A percentile compares a stretch with the other conserved stretches of the same genome.
Conservation (phyloP, 1,140 invertebrate genomes). For the Macrotrachela quadricornifera region DNA sequence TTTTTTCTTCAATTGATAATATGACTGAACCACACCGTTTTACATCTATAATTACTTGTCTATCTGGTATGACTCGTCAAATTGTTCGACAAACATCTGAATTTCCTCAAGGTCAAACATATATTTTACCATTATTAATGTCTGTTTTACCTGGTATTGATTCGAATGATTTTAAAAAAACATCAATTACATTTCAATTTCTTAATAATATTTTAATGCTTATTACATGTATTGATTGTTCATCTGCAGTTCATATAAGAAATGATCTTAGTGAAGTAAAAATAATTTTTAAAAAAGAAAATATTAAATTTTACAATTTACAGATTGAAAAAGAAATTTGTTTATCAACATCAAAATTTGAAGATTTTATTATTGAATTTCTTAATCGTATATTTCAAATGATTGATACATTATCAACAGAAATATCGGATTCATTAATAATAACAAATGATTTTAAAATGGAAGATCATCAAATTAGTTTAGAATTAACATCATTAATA, state of each 20-base stretch:
- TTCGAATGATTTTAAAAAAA: constrained; percentile 66
- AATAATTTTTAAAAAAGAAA: no score
- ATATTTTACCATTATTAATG: constrained; percentile 57
- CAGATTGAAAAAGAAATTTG: constrained; percentile 49
- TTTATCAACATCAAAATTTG: constrained; percentile 55
- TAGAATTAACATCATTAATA: no score
- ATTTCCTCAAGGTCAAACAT: constrained; percentile 51
- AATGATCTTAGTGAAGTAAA: constrained; percentile 43
- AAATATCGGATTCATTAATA: not conserved
- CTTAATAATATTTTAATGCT: constrained; percentile 50
- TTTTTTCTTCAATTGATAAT: constrained; percentile 39
- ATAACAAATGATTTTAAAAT: no score
- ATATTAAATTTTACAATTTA: no score
- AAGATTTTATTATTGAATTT: constrained; percentile 67
- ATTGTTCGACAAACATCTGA: constrained; percentile 31
- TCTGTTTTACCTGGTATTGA: constrained; percentile 63
- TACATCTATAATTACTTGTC: constrained; percentile 51
- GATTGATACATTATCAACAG: not conserved
- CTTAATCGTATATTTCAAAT: constrained; percentile 23
- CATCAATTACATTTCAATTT: constrained; percentile 49
- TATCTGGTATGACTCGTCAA: constrained; percentile 45
- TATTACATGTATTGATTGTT: constrained; percentile 62
- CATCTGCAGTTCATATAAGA: constrained; percentile 42
- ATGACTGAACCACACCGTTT: constrained; percentile 64
- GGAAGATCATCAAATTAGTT: no score